A percentile compares a stretch with the other conserved stretches of the same genome.
phyloP scores from a whole-genome alignment of 2,888 invertebrate genomes.

The Acanthosepion lycidas region DNA sequence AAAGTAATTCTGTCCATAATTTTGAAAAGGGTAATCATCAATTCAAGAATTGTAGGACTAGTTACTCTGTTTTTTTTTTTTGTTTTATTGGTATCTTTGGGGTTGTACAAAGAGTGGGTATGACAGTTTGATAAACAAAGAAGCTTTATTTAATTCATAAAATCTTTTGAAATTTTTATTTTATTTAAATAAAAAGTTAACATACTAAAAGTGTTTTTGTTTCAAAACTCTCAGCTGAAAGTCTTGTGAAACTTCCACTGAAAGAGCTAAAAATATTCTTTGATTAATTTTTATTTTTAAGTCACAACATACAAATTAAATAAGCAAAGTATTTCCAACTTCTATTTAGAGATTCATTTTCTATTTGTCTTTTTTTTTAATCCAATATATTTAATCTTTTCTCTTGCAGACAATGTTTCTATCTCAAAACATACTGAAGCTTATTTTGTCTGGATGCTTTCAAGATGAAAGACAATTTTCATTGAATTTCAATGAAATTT shows the following conservation, averaged over 20 bases:
- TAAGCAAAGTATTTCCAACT: not conserved
- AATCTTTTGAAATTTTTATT: too few species aligned
- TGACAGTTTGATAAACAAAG: too few species aligned
- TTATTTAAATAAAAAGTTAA: too few species aligned
- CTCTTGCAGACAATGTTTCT: not conserved
- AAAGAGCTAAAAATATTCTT: not conserved
- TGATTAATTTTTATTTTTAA: not conserved
- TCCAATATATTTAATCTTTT: not conserved
- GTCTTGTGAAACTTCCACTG: not conserved
- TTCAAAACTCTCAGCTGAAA: not conserved
- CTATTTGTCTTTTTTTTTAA: not conserved
- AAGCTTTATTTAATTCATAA: too few species aligned
- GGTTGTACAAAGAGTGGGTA: too few species aligned
- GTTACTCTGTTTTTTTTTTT: too few species aligned
- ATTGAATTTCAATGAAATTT: not conserved
- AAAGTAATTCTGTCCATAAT: too few species aligned
- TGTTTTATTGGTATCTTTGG: too few species aligned
- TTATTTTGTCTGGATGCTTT: not conserved
- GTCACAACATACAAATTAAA: not conserved
- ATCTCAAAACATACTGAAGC: not conserved
- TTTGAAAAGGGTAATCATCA: too few species aligned
- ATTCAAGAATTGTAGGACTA: too few species aligned
- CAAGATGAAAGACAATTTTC: not conserved
- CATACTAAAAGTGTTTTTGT: not conserved
- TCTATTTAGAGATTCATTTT: not conserved